These are phyloP conservation scores for Hydractinia echinata DNA, from an alignment of 30 jellyfish, hydroid and myxozoan species.

Conservation along the genomic window DNA sequence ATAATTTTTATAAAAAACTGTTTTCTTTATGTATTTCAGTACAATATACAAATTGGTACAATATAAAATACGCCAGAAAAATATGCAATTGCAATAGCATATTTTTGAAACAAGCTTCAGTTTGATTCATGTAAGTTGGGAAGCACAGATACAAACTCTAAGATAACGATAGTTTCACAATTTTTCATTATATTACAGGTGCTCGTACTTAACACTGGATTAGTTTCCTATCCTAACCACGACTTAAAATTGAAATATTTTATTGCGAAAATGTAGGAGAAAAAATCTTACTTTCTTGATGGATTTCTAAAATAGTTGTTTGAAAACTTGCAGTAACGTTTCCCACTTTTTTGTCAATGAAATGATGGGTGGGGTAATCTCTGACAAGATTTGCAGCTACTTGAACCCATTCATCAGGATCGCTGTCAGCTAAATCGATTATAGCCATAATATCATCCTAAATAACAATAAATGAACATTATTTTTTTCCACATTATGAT, in stretches of 20 bases:
- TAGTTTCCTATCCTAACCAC: neutral
- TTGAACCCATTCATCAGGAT: slow-evolving; percentile 93
- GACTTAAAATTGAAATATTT: too few species aligned
- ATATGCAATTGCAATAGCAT: too few species aligned
- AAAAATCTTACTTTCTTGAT: slow-evolving; percentile 45
- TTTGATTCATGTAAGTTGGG: too few species aligned
- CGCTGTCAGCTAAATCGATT: slow-evolving; percentile 54
- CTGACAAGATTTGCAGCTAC: slow-evolving; percentile 61
- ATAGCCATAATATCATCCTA: slow-evolving; percentile 18
- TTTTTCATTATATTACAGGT: too few species aligned
- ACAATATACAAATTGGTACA: too few species aligned
- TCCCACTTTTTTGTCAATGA: slow-evolving; percentile 41
- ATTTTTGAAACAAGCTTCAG: too few species aligned
- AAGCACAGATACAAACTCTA: too few species aligned
- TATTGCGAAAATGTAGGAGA: too few species aligned
- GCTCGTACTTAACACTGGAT: neutral
- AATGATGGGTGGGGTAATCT: slow-evolving; percentile 68
- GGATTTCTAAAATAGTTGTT: slow-evolving; percentile 60
- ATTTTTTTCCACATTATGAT: neutral
- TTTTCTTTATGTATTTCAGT: neutral
- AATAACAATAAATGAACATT: neutral
- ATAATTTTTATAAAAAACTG: too few species aligned
- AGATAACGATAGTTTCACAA: too few species aligned
- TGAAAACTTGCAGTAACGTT: slow-evolving; percentile 55
- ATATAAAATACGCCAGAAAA: too few species aligned